A percentile compares a stretch with the other conserved stretches of the same genome.
These are phyloP conservation scores for Leptoteleia sp. DNA, from an alignment of 1,140 invertebrate species.

Conservation along the genomic window DNA sequence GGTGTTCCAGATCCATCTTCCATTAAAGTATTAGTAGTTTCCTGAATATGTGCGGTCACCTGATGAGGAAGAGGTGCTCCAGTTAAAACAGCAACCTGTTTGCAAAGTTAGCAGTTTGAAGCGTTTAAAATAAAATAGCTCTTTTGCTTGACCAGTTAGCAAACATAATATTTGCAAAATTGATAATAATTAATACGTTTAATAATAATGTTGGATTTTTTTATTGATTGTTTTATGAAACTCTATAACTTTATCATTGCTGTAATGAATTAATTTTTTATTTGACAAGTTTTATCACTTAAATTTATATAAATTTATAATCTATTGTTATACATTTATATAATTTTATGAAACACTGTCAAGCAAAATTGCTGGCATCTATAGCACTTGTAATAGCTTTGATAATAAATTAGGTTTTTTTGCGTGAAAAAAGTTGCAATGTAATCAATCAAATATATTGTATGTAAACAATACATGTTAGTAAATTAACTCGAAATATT, in stretches of 20 bases:
- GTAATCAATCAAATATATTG: too few relatives aligned
- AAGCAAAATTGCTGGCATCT: constrained; percentile 34
- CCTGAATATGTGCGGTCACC: constrained; percentile 68
- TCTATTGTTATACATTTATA: background rate
- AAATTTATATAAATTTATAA: background rate
- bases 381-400: too few relatives aligned
- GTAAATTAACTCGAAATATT: too few relatives aligned
- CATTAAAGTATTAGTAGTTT: constrained; percentile 59
- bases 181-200: background rate
- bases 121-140: constrained; percentile 43
- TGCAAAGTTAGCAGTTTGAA: constrained; percentile 65
- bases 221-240: too few relatives aligned
- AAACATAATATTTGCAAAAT: constrained; percentile 20
- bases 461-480: too few relatives aligned
- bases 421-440: too few relatives aligned
- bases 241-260: too few relatives aligned
- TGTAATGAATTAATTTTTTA: too few relatives aligned
- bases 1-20: constrained; percentile 81
- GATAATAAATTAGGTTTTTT: too few relatives aligned
- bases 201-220: background rate
- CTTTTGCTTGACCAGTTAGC: constrained; percentile 32
- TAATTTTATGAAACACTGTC: background rate
- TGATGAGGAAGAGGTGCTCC: constrained; percentile 74
- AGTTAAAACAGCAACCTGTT: constrained; percentile 76
- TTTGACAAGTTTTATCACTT: too few relatives aligned